Evolutionary conservation across 2,113 vertebrate species (phyloP), one percentile per base, ranked within the genome.

Genomic region (Sphaerodactylus townsendi): DNA sequence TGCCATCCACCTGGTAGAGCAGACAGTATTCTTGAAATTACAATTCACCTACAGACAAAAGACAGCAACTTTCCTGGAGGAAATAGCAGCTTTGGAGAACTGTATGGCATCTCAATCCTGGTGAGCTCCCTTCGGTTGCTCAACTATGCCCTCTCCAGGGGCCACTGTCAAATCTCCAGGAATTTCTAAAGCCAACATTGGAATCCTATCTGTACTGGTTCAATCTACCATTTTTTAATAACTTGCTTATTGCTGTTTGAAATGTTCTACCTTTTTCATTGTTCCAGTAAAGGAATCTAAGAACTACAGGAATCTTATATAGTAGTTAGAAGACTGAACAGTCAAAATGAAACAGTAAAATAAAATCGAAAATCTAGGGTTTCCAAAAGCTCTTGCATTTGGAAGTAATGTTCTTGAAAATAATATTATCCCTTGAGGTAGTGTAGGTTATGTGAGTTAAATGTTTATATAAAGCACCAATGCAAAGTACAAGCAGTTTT

Each of bases 371-470:
- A 83, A 33, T 33, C 11, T 44, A 68, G 17, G 48, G 2, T 84
- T 70, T 88, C 77, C 1, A 1, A 46, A 46, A 1, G 53, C 72
- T 41, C 3, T 35, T 65, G 15, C 8, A 33, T 66, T 65, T 44
- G 23, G 1, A 19, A 35, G 46, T 56, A 46, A 13, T 80, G 72
- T 37, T 74, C 62, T 56, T 79, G 4, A 28, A 15, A 44, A 37
- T 44, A n/a, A 72, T 53, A 53, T 81, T 71, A 46, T 79, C 25
- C 46, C 41, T 88, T n/a, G 35, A 37, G 11, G 4, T 37, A 44
- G 79, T 83, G 64, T 83, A 77, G 35, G 39, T 72, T 85, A 48
- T 6, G 1, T n/a, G 23, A 77, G 80, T 28, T 84, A 64, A 73
- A 59, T 81, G 53, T 17, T 77, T 72, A 30, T 48, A 77, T 37